phyloP scores from a whole-genome alignment of 2,888 invertebrate genomes.

The Cremastobaeus sp. region DNA sequence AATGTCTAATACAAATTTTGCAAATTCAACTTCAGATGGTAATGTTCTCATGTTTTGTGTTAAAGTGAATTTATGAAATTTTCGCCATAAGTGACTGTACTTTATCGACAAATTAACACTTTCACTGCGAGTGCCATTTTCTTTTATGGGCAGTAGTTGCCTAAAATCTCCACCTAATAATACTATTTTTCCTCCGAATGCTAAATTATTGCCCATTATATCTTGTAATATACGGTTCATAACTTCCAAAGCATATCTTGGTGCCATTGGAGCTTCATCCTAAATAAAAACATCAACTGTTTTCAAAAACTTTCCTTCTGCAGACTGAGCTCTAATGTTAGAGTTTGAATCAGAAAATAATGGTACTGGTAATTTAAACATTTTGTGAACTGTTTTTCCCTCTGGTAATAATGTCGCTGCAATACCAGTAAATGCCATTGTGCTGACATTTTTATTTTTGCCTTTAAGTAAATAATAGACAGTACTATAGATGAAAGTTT shows the following conservation, averaged over 20 bases:
- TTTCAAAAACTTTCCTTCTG: constrained; percentile 57
- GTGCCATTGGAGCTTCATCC: too few species aligned
- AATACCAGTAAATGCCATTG: too few species aligned
- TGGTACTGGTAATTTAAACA: constrained; percentile 68
- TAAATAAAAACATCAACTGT: constrained; percentile 27
- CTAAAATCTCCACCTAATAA: too few species aligned
- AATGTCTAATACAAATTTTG: too few species aligned
- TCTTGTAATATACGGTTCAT: constrained; percentile 60
- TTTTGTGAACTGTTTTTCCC: constrained; percentile 73
- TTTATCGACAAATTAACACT: constrained; percentile 44
- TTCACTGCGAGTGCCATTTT: too few species aligned
- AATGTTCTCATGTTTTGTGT: constrained; percentile 42
- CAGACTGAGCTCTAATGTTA: constrained; percentile 59
- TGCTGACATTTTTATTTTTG: neutral
- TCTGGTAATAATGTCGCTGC: constrained; percentile 69
- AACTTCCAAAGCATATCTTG: constrained; percentile 52
- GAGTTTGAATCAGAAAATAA: constrained; percentile 60
- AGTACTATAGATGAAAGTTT: too few species aligned
- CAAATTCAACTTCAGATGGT: constrained; percentile 37
- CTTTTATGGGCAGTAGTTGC: too few species aligned
- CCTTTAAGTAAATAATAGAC: constrained; percentile 8
- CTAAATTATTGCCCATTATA: constrained; percentile 51
- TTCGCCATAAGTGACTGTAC: constrained; percentile 10
- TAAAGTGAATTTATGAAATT: constrained; percentile 26
- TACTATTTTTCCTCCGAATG: constrained; percentile 39